phyloP scores from a whole-genome alignment of 2,797 vertebrate genomes.

The Lophius americanus region DNA sequence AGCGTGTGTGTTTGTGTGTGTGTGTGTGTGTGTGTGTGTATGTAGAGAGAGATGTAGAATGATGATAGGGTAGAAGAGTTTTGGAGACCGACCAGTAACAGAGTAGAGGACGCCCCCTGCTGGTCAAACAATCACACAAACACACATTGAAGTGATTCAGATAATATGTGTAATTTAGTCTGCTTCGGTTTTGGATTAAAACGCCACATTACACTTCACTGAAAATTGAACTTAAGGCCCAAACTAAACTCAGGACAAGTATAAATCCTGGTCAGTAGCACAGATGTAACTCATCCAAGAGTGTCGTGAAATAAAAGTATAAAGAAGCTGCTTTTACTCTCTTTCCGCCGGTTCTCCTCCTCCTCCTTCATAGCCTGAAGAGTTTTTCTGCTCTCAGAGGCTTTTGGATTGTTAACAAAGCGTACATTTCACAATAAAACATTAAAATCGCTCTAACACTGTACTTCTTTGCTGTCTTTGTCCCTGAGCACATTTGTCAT shows the following conservation, averaged over 20 bases:
- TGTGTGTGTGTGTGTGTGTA: too few species aligned
- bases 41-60: not conserved
- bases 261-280: too few species aligned
- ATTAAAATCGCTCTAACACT: too few species aligned
- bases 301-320: accelerated
- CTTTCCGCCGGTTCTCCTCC: not conserved
- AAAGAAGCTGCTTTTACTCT: not conserved
- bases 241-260: not conserved
- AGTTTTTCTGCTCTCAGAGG: too few species aligned
- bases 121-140: constrained; percentile 33
- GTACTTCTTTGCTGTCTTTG: too few species aligned
- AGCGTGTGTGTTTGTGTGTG: not conserved
- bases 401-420: too few species aligned
- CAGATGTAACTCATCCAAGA: too few species aligned
- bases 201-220: not conserved
- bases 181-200: not conserved
- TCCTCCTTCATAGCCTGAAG: not conserved
- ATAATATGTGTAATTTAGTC: too few species aligned
- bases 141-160: not conserved
- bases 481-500: too few species aligned
- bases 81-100: not conserved
- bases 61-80: not conserved
- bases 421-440: too few species aligned
- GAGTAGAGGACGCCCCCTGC: constrained; percentile 48
- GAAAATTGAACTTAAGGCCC: not conserved